Conservation (phyloP, 2,888 invertebrate genomes). For the Hetaerina titia region DNA sequence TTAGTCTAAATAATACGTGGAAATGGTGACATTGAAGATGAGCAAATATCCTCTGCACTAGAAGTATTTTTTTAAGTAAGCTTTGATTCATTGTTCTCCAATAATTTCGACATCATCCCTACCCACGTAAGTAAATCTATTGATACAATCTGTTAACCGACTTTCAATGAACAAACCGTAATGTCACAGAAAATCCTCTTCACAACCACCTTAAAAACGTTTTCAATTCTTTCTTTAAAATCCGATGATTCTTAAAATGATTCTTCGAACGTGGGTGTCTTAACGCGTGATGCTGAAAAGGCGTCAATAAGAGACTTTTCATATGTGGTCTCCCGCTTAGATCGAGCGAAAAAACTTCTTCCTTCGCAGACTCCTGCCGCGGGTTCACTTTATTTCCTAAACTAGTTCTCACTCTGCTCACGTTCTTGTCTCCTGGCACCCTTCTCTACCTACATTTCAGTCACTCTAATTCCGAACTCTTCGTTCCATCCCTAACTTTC, state of each 20-base stretch:
- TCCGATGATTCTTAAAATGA: too few relatives aligned
- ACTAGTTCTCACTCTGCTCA: not conserved
- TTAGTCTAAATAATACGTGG: too few relatives aligned
- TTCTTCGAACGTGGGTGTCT: too few relatives aligned
- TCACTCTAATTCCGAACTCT: slow-evolving; percentile 7
- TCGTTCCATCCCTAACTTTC: not conserved
- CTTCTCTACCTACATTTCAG: not conserved
- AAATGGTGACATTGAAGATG: too few relatives aligned
- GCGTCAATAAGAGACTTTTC: not conserved
- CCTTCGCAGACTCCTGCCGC: not conserved
- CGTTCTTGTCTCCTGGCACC: not conserved
- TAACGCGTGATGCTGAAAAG: not conserved
- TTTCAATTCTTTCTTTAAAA: too few relatives aligned
- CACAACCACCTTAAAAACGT: not conserved
- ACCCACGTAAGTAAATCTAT: too few relatives aligned
- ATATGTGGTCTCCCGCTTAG: not conserved
- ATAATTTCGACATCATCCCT: too few relatives aligned
- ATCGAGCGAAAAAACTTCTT: not conserved
- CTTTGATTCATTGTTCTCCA: too few relatives aligned
- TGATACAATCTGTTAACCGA: not conserved
- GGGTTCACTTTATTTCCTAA: not conserved
- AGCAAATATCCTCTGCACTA: too few relatives aligned
- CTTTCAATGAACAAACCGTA: not conserved
- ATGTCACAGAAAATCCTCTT: not conserved
- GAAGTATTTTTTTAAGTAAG: too few relatives aligned